A percentile compares a stretch with the other conserved stretches of the same genome.
Conservation (phyloP, 2,888 invertebrate species). For the Cosmopolites sordidus region DNA sequence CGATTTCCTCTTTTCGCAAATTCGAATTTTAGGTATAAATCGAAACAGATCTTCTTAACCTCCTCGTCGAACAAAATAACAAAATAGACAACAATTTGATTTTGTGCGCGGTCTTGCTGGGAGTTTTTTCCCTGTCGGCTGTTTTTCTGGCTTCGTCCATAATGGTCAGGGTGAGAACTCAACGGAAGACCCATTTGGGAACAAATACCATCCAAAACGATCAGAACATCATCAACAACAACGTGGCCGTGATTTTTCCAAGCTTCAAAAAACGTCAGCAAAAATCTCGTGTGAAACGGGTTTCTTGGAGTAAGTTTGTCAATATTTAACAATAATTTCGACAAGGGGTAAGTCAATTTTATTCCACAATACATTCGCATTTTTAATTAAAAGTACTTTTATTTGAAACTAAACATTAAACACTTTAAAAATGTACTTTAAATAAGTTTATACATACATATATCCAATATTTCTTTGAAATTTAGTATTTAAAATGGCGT, state of each 20-base stretch:
- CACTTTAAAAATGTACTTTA: too few species aligned
- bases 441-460: too few species aligned
- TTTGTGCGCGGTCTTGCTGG: not conserved
- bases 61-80: not conserved
- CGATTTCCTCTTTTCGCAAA: too few species aligned
- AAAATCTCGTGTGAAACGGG: slow-evolving; percentile 34
- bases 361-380: too few species aligned
- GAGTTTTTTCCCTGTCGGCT: not conserved
- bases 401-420: too few species aligned
- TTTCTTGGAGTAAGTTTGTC: slow-evolving; percentile 44
- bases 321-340: too few species aligned
- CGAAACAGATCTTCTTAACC: not conserved
- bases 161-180: slow-evolving; percentile 33
- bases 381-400: too few species aligned
- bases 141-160: slow-evolving; percentile 13
- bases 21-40: not conserved
- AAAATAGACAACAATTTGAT: not conserved
- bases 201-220: slow-evolving; percentile 8
- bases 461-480: too few species aligned
- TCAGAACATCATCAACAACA: slow-evolving; percentile 18
- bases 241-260: slow-evolving; percentile 7
- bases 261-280: slow-evolving; percentile 26
- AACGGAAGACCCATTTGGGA: slow-evolving; percentile 17
- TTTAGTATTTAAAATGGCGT: too few species aligned
- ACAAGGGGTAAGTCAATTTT: too few species aligned